phyloP scores from a whole-genome alignment of 2,113 vertebrate genomes.

The Bujurquina vittata region DNA sequence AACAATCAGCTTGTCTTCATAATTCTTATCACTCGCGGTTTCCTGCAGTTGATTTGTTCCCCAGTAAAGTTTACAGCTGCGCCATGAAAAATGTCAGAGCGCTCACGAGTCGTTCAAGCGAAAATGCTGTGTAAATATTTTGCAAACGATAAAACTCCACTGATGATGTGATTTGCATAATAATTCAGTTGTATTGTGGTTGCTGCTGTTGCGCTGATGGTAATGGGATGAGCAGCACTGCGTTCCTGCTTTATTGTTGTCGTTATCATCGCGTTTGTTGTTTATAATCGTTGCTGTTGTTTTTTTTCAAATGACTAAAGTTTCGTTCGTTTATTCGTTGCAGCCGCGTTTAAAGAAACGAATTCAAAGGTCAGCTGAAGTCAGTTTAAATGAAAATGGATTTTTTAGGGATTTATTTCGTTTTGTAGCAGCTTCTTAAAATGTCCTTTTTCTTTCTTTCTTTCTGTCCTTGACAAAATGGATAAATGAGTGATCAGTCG shows the following conservation, averaged over 20 bases:
- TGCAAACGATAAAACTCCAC: not conserved
- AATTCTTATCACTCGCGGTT: conserved; percentile 48
- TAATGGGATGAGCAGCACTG: not conserved
- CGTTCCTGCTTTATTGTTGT: not conserved
- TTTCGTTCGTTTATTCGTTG: conserved; percentile 6
- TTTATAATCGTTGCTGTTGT: not conserved
- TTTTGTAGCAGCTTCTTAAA: not conserved
- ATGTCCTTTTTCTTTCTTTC: not conserved
- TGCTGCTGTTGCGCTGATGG: conserved; percentile 4
- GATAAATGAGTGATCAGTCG: not conserved
- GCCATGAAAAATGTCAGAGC: conserved; percentile 5
- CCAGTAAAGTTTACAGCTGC: conserved; percentile 50
- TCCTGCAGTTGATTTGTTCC: conserved; percentile 61
- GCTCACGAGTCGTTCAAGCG: not conserved
- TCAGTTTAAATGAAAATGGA: not conserved
- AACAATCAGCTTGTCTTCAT: conserved; percentile 54
- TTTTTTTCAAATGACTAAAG: not conserved
- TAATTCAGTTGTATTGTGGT: conserved; percentile 23
- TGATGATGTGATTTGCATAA: conserved; percentile 17
- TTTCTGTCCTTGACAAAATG: not conserved
- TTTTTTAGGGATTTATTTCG: not conserved
- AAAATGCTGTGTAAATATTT: conserved; percentile 14
- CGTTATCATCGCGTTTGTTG: not conserved
- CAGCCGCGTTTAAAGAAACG: conserved; percentile 26
- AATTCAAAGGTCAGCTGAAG: conserved; percentile 16